phyloP scores from a whole-genome alignment of 2,888 invertebrate species.

The Odontomyia ornata region DNA sequence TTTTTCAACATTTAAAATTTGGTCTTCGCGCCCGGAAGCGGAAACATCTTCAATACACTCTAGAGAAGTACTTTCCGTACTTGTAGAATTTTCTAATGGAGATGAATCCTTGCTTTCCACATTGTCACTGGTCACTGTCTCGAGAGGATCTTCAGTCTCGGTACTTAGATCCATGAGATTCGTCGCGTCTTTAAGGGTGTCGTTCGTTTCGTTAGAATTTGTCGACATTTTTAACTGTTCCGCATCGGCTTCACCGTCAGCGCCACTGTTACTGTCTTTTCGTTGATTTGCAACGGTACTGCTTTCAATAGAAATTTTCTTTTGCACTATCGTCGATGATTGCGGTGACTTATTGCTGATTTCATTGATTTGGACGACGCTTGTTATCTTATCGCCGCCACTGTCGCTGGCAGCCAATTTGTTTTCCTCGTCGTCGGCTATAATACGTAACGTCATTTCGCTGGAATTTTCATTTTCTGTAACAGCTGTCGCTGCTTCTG shows the following conservation, averaged over 20 bases:
- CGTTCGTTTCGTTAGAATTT: constrained; percentile 34
- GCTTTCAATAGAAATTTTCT: not conserved
- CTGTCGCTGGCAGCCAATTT: constrained; percentile 25
- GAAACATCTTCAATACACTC: not conserved
- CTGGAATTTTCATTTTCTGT: constrained; percentile 46
- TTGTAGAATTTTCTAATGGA: not conserved
- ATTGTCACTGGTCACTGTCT: constrained; percentile 14
- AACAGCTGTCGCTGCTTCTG: constrained; percentile 38
- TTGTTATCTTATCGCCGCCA: constrained; percentile 31
- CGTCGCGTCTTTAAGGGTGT: not conserved
- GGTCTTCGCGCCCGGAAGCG: not conserved
- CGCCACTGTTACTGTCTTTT: not conserved
- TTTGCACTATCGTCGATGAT: not conserved
- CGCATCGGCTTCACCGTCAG: not conserved
- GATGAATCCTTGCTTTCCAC: not conserved
- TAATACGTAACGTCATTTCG: constrained; percentile 27
- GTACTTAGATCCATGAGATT: constrained; percentile 24
- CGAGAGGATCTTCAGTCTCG: constrained; percentile 22
- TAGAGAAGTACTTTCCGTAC: constrained; percentile 10
- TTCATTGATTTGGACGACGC: constrained; percentile 25
- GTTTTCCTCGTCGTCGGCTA: constrained; percentile 34
- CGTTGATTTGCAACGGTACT: constrained; percentile 13
- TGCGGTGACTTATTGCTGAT: constrained; percentile 27
- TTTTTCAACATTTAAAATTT: not conserved
- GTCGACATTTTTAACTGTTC: not conserved